phyloP scores from a whole-genome alignment of 2,888 invertebrate species.

The Ichneumoninae sp. region DNA sequence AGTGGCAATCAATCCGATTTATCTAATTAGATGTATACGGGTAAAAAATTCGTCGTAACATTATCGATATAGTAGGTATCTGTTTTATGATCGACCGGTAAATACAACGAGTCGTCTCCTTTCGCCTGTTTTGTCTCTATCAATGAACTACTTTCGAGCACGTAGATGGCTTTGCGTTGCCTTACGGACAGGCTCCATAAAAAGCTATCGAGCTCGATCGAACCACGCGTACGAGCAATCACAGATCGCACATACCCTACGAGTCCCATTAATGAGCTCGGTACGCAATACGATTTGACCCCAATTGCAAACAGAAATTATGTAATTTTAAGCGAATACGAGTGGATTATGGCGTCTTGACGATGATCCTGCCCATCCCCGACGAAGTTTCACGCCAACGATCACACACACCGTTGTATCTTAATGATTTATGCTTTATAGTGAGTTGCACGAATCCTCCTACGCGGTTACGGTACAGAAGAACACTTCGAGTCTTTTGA shows the following conservation, averaged over 20 bases:
- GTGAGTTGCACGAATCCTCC: constrained; percentile 16
- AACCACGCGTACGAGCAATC: constrained; percentile 11
- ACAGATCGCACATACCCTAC: neutral
- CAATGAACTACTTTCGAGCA: constrained; percentile 7
- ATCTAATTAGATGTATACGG: neutral
- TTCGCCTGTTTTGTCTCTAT: neutral
- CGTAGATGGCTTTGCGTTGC: constrained; percentile 31
- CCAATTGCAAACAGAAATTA: constrained; percentile 74
- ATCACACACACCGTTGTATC: constrained; percentile 26
- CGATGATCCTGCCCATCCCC: constrained; percentile 50
- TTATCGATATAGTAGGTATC: neutral
- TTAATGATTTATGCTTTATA: constrained; percentile 11
- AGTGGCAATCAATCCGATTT: neutral
- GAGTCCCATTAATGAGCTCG: constrained; percentile 12
- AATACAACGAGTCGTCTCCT: neutral
- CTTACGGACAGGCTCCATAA: neutral
- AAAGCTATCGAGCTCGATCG: neutral
- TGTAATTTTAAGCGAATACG: constrained; percentile 68
- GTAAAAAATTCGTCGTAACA: neutral
- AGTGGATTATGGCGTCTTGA: constrained; percentile 57
- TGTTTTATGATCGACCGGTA: neutral
- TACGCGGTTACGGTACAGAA: constrained; percentile 3
- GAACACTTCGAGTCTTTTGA: constrained; percentile 21
- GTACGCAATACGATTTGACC: constrained; percentile 72
- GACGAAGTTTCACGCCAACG: constrained; percentile 51